These are phyloP conservation scores for Antechinus flavipes DNA, from an alignment of 2,113 vertebrate genomes.

Conservation along the genomic window DNA sequence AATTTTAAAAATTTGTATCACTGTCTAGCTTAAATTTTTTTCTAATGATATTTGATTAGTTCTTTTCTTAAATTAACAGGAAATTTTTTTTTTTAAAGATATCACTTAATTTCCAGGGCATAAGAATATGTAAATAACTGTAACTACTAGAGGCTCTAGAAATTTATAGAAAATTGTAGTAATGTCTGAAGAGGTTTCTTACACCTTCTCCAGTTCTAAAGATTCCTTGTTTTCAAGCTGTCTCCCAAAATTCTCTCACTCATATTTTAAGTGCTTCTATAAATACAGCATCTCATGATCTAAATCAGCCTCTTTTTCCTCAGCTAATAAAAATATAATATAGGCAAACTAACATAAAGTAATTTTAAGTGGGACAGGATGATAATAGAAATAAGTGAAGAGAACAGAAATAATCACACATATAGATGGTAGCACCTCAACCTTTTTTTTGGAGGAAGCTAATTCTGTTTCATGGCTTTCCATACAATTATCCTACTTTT, in stretches of 20 bases:
- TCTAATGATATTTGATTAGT: slow-evolving; percentile 96
- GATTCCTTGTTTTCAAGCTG: slow-evolving; percentile 74
- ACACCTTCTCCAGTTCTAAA: slow-evolving; percentile 56
- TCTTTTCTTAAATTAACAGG: slow-evolving; percentile 92
- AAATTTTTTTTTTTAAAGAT: slow-evolving; percentile 85
- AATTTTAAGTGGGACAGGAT: background rate
- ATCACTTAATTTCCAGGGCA: slow-evolving; percentile 75
- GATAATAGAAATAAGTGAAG: background rate
- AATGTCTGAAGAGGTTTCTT: slow-evolving; percentile 73
- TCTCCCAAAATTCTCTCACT: slow-evolving; percentile 27
- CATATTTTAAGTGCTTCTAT: slow-evolving; percentile 35
- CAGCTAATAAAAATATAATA: background rate
- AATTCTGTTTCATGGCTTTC: background rate
- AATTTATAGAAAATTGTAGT: slow-evolving; percentile 72
- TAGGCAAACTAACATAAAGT: background rate
- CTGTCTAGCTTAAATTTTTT: slow-evolving; percentile 82
- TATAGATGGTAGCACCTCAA: background rate
- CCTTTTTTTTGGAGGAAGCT: background rate
- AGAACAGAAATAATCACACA: background rate
- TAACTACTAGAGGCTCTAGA: slow-evolving; percentile 66
- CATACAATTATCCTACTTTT: background rate
- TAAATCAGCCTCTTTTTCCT: background rate
- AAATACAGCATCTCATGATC: background rate
- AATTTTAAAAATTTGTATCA: slow-evolving; percentile 80
- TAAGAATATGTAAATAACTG: slow-evolving; percentile 80